Evolutionary conservation across 1,140 invertebrate genomes (phyloP), one percentile per base, ranked within the genome.

Genomic region (Drosophila willistoni): DNA sequence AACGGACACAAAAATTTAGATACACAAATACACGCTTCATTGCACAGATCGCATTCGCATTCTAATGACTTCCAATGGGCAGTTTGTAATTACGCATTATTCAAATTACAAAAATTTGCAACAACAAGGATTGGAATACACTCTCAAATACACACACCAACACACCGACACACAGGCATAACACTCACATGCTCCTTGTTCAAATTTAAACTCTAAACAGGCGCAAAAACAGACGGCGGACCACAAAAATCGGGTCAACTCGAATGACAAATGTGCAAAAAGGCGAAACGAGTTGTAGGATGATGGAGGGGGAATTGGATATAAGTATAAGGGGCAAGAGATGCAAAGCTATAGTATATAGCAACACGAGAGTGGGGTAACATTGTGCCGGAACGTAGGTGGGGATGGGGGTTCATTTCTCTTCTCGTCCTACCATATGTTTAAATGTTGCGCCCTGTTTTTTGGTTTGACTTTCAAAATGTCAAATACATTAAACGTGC

Each of bases 401-500:
- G 47, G 59, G 10, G 22, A 64, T 36, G 62, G 54, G 47, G 57
- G 66, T 36, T 61, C 19, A 51, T 12, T 10, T 17, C 29, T 29
- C 39, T 41, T 29, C 59, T 59, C 62, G 54, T 59, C 39, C 64
- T 36, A 60, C 51, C 77, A 83, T 86, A 86, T 86, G 82, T 83
- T 86, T 73, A 79, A 81, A 65, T 83, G 79, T 33, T 87, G 75
- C 59, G 69, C 73, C 68, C 83, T 77, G 82, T 71, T 86, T 59
- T 86, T 83, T 71, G 82, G 82, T 81, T 86, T 86, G 82, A 86
- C 82, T 86, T 86, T 86, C 83, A 79, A 87, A 86, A 86, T 86
- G 82, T 87, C 82, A 86, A 86, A 86, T 86, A 86, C 82, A 86
- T 86, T 86, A 86, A 86, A 86, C 82, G 82, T 86, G 84, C 82